These are phyloP conservation scores for Athene cunicularia DNA, from an alignment of 2,113 vertebrate species.

Conservation along the genomic window DNA sequence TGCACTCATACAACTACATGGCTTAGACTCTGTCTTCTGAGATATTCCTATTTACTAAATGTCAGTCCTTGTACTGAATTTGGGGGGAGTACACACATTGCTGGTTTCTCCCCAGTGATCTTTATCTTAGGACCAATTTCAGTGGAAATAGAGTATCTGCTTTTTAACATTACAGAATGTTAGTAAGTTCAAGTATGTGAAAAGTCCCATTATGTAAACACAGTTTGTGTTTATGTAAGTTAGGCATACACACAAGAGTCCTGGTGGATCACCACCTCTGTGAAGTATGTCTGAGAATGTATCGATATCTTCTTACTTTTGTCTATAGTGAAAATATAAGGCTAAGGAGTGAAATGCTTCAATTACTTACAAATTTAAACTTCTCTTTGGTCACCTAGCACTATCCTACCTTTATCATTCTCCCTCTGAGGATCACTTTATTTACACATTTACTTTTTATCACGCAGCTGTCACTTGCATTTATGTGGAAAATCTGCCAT, in stretches of 20 bases:
- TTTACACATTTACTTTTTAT: background rate
- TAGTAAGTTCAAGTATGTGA: background rate
- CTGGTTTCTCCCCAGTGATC: background rate
- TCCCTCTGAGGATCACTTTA: background rate
- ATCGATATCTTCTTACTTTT: background rate
- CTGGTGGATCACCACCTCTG: background rate
- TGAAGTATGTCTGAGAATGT: background rate
- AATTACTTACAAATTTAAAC: background rate
- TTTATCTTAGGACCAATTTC: background rate
- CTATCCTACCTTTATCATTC: background rate
- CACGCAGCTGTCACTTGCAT: background rate
- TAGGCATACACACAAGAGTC: background rate
- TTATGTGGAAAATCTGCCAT: background rate
- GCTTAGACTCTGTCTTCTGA: background rate
- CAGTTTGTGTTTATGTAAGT: background rate
- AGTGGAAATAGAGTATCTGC: accelerated
- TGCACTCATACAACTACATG: background rate
- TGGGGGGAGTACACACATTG: accelerated
- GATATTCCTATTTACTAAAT: background rate
- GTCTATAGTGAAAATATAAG: background rate
- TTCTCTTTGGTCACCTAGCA: background rate
- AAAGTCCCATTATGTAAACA: background rate
- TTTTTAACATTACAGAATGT: background rate
- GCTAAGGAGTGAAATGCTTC: background rate
- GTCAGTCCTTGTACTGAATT: background rate